phyloP scores from a whole-genome alignment of 2,113 vertebrate genomes.

The Phylloscopus trochiloides region DNA sequence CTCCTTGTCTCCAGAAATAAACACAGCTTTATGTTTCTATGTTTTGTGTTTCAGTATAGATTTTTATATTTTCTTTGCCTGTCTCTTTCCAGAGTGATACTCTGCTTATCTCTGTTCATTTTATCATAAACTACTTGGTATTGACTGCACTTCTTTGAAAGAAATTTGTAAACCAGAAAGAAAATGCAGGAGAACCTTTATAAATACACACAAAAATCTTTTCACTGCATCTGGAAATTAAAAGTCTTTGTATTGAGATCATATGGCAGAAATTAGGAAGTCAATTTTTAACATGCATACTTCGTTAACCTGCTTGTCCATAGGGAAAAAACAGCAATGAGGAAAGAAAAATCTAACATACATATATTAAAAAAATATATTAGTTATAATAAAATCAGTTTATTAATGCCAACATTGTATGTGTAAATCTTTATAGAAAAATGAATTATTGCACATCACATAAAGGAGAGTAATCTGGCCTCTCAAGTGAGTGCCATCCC shows the following conservation, averaged over 20 bases:
- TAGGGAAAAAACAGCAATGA: neutral
- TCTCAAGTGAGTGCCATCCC: neutral
- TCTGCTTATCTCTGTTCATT: neutral
- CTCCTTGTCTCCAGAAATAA: neutral
- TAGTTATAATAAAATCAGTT: neutral
- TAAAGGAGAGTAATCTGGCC: neutral
- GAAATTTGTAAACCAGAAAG: neutral
- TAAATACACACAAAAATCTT: neutral
- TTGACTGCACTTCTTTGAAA: neutral
- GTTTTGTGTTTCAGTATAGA: neutral
- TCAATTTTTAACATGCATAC: neutral
- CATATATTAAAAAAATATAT: neutral
- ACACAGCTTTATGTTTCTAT: neutral
- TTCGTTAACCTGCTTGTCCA: neutral
- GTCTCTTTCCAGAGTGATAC: neutral
- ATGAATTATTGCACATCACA: neutral
- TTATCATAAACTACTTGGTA: neutral
- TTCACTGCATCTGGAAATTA: slow-evolving; percentile 5
- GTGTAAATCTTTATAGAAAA: neutral
- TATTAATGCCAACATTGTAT: neutral
- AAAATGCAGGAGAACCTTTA: neutral
- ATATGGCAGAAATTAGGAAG: neutral
- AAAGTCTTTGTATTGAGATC: neutral
- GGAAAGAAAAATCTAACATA: neutral
- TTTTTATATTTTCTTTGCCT: neutral